These are phyloP conservation scores for Gallinago solitaria DNA, from an alignment of 2,797 vertebrate genomes.

Conservation along the genomic window DNA sequence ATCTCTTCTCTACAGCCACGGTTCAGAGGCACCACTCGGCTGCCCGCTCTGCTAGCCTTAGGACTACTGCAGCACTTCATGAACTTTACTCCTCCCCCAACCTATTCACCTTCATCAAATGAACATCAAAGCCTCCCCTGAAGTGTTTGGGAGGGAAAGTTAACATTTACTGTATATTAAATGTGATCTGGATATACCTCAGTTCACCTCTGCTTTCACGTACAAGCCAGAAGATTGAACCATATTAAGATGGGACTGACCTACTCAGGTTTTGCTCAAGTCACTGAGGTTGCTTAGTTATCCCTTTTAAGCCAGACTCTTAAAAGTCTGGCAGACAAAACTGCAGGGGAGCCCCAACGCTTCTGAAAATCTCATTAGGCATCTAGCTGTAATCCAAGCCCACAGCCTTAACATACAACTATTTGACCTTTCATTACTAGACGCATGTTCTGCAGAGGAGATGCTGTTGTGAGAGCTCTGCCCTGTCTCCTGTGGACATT, in stretches of 20 bases:
- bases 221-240: conserved; percentile 39
- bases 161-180: conserved; percentile 41
- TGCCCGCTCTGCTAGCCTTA: neutral
- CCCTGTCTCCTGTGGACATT: neutral
- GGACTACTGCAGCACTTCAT: neutral
- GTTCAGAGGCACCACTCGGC: neutral
- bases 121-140: conserved; percentile 46
- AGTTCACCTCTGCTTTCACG: conserved; percentile 36
- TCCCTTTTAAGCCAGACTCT: neutral
- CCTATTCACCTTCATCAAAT: conserved; percentile 13
- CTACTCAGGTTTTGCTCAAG: neutral
- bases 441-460: neutral
- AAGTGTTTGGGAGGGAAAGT: conserved; percentile 31
- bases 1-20: neutral
- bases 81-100: conserved; percentile 21
- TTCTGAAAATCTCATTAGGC: conserved; percentile 39
- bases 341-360: neutral
- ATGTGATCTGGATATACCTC: conserved; percentile 7
- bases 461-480: neutral
- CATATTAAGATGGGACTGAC: conserved; percentile 13
- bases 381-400: neutral
- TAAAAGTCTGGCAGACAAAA: neutral
- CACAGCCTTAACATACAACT: neutral
- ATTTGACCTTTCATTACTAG: conserved; percentile 25
- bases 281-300: neutral